Evolutionary conservation across 1,140 invertebrate genomes (phyloP), one percentile per base, ranked within the genome.

Genomic region (Spodoptera litura): DNA sequence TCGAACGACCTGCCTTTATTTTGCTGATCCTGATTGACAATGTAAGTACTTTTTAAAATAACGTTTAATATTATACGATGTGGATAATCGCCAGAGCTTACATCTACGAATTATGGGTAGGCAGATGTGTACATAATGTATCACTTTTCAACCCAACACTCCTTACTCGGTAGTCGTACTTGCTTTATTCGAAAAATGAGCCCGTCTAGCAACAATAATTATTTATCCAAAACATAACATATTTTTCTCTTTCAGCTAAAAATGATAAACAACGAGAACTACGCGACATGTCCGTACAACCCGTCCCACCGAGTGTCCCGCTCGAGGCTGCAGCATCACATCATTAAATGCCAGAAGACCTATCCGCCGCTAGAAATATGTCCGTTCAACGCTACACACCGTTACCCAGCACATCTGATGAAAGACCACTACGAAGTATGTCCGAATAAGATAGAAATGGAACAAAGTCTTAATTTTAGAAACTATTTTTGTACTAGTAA

Each of bases 311-410:
- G 89, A 1, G 85, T 95, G 5, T 81, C 87, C 0, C 83, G 83
- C 15, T 90, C 86, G 13, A 82, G 88, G 0, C 81, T 95, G n/a
- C n/a, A n/a, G n/a, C n/a, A n/a, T n/a, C 95, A 95, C 73, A 75
- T 95, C 2, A 81, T 94, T 0, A 93, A 91, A 81, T 95, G 95
- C 64, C 61, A 92, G 58, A 85, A 86, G 44, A 92, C 90, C 20
- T 79, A 90, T 71, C 90, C 89, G 0, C n/a, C 86, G 20, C 80
- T 91, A 0, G 31, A 76, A 25, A 89, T 87, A 4, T 95, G 95
- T 62, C 90, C 91, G 0, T 95, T 87, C 76, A 95, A 95, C 80
- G 88, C 91, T 0, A 90, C 95, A 0, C 96, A 96, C 84, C 79
- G 89, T 1, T 79, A 89, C 13, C 80, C 82, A 0, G 25, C 81